These are phyloP conservation scores for Pterocles burchelli DNA, from an alignment of 2,113 vertebrate genomes.

Conservation along the genomic window DNA sequence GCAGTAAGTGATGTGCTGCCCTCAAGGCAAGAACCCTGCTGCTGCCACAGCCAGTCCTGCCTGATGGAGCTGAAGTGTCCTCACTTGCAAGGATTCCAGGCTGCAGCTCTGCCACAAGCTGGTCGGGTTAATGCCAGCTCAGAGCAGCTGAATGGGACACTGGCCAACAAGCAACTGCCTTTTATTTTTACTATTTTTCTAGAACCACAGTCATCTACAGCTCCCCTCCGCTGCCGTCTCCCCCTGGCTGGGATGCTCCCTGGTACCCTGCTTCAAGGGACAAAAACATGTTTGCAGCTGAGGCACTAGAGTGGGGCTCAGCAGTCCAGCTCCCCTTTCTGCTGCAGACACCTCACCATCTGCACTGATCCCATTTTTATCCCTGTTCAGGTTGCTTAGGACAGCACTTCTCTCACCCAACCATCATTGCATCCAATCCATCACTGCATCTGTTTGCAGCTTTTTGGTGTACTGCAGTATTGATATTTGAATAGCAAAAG, in stretches of 20 bases:
- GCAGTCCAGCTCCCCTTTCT: background rate
- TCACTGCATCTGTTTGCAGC: background rate
- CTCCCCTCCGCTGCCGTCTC: background rate
- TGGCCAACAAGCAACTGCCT: background rate
- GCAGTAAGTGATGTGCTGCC: background rate
- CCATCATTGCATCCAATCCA: background rate
- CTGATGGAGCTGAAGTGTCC: background rate
- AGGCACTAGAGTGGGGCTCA: background rate
- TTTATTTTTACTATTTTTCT: background rate
- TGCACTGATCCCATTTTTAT: background rate
- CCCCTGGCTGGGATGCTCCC: background rate
- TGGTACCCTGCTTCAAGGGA: background rate
- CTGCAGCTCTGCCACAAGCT: background rate
- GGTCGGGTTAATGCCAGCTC: background rate
- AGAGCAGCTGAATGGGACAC: background rate
- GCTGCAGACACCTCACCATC: background rate
- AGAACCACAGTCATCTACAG: background rate
- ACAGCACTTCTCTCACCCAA: background rate
- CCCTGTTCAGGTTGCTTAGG: background rate
- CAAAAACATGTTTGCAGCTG: background rate
- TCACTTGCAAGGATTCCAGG: background rate
- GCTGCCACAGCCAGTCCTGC: background rate
- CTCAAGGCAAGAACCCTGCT: background rate
- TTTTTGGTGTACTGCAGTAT: background rate
- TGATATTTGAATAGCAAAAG: background rate